These are phyloP conservation scores for Tetranychus piercei DNA, from an alignment of 2,888 invertebrate species.

Conservation along the genomic window DNA sequence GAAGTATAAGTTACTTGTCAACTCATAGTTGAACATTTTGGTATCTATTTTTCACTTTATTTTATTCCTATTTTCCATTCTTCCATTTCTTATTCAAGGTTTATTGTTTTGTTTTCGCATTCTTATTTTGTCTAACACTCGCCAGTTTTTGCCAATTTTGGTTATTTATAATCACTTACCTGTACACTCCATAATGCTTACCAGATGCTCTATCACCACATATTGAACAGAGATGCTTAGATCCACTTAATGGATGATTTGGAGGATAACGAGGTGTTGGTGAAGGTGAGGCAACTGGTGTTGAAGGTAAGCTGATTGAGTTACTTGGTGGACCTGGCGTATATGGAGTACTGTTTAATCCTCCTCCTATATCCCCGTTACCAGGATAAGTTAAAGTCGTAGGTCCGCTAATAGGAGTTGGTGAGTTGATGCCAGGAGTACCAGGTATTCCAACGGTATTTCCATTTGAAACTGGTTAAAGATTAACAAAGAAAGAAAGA, in stretches of 20 bases:
- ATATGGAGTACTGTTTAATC: not conserved
- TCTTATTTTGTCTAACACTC: not conserved
- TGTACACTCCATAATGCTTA: slow-evolving; percentile 95
- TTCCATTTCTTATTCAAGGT: no score
- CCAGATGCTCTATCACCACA: slow-evolving; percentile 94
- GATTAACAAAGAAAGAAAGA: not conserved
- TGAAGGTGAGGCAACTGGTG: not conserved
- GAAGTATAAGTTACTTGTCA: no score
- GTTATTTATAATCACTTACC: slow-evolving; percentile 39
- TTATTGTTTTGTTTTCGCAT: not conserved
- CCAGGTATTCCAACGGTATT: not conserved
- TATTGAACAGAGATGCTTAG: slow-evolving; percentile 89
- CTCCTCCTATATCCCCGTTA: not conserved
- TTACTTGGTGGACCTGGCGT: not conserved
- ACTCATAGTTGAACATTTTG: no score
- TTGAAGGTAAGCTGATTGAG: not conserved
- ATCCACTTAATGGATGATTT: slow-evolving; percentile 76
- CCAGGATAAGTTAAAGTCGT: not conserved
- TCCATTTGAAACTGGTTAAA: not conserved
- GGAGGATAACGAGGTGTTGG: slow-evolving; percentile 48
- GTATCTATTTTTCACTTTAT: no score
- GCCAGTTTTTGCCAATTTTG: not conserved
- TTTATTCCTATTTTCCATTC: no score
- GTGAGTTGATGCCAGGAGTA: not conserved
- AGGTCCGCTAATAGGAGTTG: not conserved